These are phyloP conservation scores for Drosophila kurseongensis DNA, from an alignment of 1,140 invertebrate genomes.

Conservation along the genomic window DNA sequence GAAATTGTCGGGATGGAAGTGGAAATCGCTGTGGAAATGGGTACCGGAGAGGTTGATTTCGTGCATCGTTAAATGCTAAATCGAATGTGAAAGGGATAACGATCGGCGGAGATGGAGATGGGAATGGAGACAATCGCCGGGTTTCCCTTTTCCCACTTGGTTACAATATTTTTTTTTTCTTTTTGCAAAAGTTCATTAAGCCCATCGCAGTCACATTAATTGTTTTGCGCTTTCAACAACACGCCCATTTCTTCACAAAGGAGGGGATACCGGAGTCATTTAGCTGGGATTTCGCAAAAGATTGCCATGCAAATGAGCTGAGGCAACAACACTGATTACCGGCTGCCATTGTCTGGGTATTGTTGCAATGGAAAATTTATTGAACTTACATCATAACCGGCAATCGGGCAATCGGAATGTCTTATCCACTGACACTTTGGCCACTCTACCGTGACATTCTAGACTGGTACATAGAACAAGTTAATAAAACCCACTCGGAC, in stretches of 20 bases:
- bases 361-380: constrained; percentile 64
- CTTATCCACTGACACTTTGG: constrained; percentile 63
- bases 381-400: constrained; percentile 69
- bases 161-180: neutral
- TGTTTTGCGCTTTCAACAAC: constrained; percentile 66
- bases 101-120: constrained; percentile 9
- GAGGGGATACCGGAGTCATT: constrained; percentile 34
- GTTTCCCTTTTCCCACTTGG: constrained; percentile 37
- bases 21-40: constrained; percentile 45
- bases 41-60: constrained; percentile 29
- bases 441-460: constrained; percentile 74
- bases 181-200: constrained; percentile 72
- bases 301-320: constrained; percentile 57
- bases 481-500: constrained; percentile 73
- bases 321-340: constrained; percentile 45
- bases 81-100: constrained; percentile 51
- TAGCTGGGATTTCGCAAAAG: constrained; percentile 58
- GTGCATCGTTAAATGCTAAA: constrained; percentile 53
- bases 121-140: constrained; percentile 25
- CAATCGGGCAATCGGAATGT: constrained; percentile 27
- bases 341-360: constrained; percentile 35
- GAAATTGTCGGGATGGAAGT: constrained; percentile 29
- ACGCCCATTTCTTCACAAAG: constrained; percentile 66
- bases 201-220: constrained; percentile 64
- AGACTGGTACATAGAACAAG: constrained; percentile 54